Evolutionary conservation across 2,797 vertebrate genomes (phyloP).

Genomic region (Pangasius larnaudii): DNA sequence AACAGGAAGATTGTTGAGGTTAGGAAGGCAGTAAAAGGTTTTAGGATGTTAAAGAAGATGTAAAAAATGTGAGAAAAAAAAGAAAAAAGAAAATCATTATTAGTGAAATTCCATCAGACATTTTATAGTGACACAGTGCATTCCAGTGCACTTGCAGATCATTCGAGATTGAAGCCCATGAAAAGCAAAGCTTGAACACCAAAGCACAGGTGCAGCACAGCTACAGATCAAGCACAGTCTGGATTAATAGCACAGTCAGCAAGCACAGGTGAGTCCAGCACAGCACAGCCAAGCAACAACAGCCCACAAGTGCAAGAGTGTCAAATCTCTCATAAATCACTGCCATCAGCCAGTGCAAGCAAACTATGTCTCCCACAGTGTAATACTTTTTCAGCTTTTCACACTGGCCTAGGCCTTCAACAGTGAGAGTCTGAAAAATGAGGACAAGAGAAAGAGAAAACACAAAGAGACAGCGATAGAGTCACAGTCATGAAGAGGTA

Average conservation of each 20-base stretch:
- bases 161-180: slow-evolving; percentile 25
- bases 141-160: slow-evolving; percentile 33
- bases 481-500: slow-evolving; percentile 62
- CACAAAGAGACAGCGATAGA: slow-evolving; percentile 31
- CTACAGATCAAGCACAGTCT: neutral
- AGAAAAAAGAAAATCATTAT: slow-evolving; percentile 28
- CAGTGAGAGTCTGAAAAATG: slow-evolving; percentile 59
- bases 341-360: slow-evolving; percentile 41
- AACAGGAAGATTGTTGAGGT: slow-evolving; percentile 22
- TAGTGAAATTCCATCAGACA: slow-evolving; percentile 28
- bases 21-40: slow-evolving; percentile 22
- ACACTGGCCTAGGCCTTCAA: slow-evolving; percentile 57
- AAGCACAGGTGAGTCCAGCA: slow-evolving; percentile 27
- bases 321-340: slow-evolving; percentile 13
- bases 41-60: neutral
- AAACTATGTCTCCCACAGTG: slow-evolving; percentile 42
- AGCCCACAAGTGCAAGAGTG: slow-evolving; percentile 5
- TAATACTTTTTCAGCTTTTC: slow-evolving; percentile 58
- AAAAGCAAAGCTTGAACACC: slow-evolving; percentile 14
- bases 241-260: slow-evolving; percentile 9
- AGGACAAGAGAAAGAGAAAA: slow-evolving; percentile 50
- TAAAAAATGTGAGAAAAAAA: neutral
- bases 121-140: slow-evolving; percentile 9
- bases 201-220: slow-evolving; percentile 35
- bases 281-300: slow-evolving; percentile 40